These are phyloP conservation scores for Drosophila jambulina DNA, from an alignment of 1,140 invertebrate genomes.

Conservation along the genomic window DNA sequence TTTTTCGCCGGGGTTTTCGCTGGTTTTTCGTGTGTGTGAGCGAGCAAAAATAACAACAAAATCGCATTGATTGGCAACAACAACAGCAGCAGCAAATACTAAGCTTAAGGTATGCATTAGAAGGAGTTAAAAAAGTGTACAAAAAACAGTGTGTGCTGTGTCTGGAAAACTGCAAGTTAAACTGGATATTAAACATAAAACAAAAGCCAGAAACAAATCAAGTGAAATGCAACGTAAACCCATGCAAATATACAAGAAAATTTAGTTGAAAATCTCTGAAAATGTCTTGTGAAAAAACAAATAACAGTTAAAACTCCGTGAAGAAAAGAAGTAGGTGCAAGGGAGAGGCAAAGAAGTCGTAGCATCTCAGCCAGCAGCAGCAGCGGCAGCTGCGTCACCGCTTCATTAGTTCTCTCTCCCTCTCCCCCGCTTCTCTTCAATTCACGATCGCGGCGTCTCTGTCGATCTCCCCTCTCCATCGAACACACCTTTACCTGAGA, in stretches of 20 bases:
- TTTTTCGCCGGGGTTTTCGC: constrained; percentile 32
- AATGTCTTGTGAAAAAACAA: constrained; percentile 2
- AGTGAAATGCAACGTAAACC: background rate
- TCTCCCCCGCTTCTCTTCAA: constrained; percentile 1
- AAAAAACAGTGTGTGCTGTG: constrained; percentile 10
- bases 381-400: constrained; percentile 29
- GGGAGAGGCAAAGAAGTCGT: constrained; percentile 15
- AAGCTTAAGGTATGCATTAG: constrained; percentile 19
- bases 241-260: background rate
- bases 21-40: constrained; percentile 35
- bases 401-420: constrained; percentile 21
- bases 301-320: constrained; percentile 23
- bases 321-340: constrained; percentile 2
- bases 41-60: constrained; percentile 32
- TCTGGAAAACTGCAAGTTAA: background rate
- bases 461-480: constrained; percentile 32
- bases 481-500: constrained; percentile 67
- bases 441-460: constrained; percentile 33
- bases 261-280: background rate
- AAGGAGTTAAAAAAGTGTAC: constrained; percentile 10
- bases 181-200: background rate
- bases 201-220: background rate
- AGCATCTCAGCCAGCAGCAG: constrained; percentile 11
- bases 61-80: constrained; percentile 24
- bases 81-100: constrained; percentile 10